Evolutionary conservation across 2,797 vertebrate genomes (phyloP).

Genomic region (Periparus ater): DNA sequence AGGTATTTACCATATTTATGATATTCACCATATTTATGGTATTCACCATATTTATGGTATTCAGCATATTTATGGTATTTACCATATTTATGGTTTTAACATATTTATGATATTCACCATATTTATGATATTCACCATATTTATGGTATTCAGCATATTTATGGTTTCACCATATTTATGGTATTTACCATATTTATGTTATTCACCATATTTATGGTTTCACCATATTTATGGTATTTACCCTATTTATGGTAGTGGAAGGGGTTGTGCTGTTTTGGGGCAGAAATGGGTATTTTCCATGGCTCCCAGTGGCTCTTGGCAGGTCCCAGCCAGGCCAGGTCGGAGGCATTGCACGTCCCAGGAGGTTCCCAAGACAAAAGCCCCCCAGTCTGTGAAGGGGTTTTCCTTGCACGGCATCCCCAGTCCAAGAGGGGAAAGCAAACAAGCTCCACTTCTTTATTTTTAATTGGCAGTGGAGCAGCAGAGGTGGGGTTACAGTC

Average conservation of each 20-base stretch:
- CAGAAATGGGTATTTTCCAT: neutral
- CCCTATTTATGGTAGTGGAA: accelerated
- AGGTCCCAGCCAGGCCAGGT: neutral
- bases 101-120: no score
- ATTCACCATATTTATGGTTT: no score
- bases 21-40: no score
- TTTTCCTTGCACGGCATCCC: accelerated
- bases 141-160: no score
- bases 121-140: no score
- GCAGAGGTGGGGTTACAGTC: constrained; percentile 34
- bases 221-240: no score
- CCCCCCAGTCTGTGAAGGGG: no score
- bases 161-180: no score
- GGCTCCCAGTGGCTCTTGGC: neutral
- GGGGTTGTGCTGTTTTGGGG: neutral
- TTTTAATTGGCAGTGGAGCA: neutral
- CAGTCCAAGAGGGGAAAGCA: neutral
- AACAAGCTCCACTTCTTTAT: neutral
- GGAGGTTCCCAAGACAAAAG: neutral
- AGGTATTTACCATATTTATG: neutral
- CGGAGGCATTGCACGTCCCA: accelerated
- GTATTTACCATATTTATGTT: no score
- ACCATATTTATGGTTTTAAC: no score
- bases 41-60: no score
- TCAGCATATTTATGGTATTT: no score